Percentiles rank a stretch among this genome's conserved stretches.
Conservation (phyloP, 35 echinoderm and acorn worm species). For the Acanthaster planci region DNA sequence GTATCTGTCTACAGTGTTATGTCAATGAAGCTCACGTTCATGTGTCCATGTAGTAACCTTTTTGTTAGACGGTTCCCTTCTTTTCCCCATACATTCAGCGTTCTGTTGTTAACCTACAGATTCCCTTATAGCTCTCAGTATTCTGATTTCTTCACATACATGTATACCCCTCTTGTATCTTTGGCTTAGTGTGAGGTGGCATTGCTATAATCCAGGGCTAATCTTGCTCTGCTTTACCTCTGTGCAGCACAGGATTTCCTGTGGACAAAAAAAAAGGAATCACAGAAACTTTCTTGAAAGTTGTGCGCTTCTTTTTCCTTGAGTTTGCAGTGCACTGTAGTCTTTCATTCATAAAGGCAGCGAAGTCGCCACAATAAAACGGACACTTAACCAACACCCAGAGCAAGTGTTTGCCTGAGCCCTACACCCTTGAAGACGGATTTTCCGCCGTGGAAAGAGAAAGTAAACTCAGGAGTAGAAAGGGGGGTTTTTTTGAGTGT, state of each 20-base stretch:
- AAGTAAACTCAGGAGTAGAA: background rate
- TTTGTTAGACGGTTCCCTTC: too few species aligned
- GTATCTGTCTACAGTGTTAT: too few species aligned
- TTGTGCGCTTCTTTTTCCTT: background rate
- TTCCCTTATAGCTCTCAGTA: background rate
- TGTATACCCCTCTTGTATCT: background rate
- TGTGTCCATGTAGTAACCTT: too few species aligned
- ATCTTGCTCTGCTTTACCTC: background rate
- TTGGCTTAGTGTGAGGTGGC: background rate
- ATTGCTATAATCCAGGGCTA: background rate
- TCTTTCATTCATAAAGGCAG: background rate
- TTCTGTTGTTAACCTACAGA: background rate
- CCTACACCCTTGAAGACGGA: slow-evolving; percentile 21
- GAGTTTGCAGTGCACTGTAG: background rate
- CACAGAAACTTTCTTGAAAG: slow-evolving; percentile 9
- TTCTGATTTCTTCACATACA: background rate
- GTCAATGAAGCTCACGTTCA: too few species aligned
- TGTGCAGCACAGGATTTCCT: background rate
- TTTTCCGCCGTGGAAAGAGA: background rate
- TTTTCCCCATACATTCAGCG: too few species aligned
- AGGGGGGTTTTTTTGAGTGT: background rate
- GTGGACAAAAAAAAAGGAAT: slow-evolving; percentile 7
- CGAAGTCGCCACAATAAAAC: background rate
- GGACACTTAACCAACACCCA: background rate
- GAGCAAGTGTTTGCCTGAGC: background rate